Base-by-base conservation (phyloP, 1,140 invertebrate species). In the Proales similis region DNA sequence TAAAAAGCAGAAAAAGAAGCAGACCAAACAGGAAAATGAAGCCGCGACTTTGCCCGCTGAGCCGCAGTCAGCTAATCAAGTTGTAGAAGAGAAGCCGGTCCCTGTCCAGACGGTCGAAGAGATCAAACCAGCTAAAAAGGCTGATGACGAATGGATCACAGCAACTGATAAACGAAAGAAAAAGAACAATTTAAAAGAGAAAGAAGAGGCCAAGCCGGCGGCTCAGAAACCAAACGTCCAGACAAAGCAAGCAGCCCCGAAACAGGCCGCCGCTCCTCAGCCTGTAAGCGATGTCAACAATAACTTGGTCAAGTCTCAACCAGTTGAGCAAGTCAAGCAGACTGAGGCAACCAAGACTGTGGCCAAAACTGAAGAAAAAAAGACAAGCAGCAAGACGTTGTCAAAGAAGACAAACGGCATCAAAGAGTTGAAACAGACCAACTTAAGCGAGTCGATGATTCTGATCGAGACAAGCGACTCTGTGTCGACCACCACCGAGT, bases 401-500 rank as follows among this genome's bases (percentile, higher is more conserved):
- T 57, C 45, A 6, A 57, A 57, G 20, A 57, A 53, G 26, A 19
- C 27, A 3, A 53, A 57, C 17, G 11, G 9, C 4, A 57, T n/a
- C n/a, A n/a, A n/a, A n/a, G n/a, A 36, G 5, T 29, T 57, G 3
- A 57, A 57, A 14, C 51, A 57, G 30, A 57, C 51, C 30, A 29
- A 22, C 22, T 22, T 57, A 4, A 57, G 36, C 30, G 51, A 57
- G 39, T 57, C 51, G 20, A 57, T 57, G 27, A 57, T 57, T 39
- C 45, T 57, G 32, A 24, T 57, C 3, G 51, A 57, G 30, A 9
- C 33, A 9, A 36, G 33, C 33, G 14, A 36, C 14, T 9, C 33
- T 36, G 14, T 9, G 9, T 42, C 27, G 27, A 57, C 39, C 17
- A 12, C 36, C 20, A 42, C 51, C 14, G 51, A 57, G 29, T 39